Base-by-base conservation (phyloP, 2,797 vertebrate species). In the Meriones psammophilus region DNA sequence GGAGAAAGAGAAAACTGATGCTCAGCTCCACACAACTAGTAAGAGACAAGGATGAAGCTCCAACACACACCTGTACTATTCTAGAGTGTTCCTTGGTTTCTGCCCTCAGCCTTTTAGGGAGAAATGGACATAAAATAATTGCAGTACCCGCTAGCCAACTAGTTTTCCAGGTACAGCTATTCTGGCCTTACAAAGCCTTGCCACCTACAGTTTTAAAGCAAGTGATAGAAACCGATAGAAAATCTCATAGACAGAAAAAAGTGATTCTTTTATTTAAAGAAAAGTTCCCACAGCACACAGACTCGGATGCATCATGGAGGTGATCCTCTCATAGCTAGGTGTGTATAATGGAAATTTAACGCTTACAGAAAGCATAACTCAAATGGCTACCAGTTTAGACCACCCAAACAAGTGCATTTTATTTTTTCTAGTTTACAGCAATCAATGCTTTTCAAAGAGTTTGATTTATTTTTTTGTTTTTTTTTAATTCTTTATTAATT, bases 371-470 rank as follows among this genome's bases (percentile, higher is more conserved):
- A 81, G 0, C 50, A 54, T 36, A 92, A 88, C 36, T 87, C 84
- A 93, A 3, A 22, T 73, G 79, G 74, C 2, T 88, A 66, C 12
- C 74, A 79, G 68, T 89, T 87, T 84, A 42, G 76, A 64, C 54
- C 12, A n/a, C 26, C 42, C 28, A 54, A 66, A 15, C 5, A 58
- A 36, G 8, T 36, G 68, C 92, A 76, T 77, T 83, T 92, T 54
- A 68, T 15, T 42, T 76, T 9, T 92, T 89, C 71, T 46, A 5
- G 68, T 91, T 94, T 92, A 76, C 95, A 94, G 83, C 3, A 69
- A 42, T n/a, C 42, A 2, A 39, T n/a, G 46, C n/a, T 71, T 87
- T 87, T 33, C 36, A 89, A 86, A 87, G 17, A 92, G 42, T 39
- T 74, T 50, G 69, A 80, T 86, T 42, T 42, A 42, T 3, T 42